Base-by-base conservation (phyloP, 2,113 vertebrate species). In the Periophthalmus modestus region DNA sequence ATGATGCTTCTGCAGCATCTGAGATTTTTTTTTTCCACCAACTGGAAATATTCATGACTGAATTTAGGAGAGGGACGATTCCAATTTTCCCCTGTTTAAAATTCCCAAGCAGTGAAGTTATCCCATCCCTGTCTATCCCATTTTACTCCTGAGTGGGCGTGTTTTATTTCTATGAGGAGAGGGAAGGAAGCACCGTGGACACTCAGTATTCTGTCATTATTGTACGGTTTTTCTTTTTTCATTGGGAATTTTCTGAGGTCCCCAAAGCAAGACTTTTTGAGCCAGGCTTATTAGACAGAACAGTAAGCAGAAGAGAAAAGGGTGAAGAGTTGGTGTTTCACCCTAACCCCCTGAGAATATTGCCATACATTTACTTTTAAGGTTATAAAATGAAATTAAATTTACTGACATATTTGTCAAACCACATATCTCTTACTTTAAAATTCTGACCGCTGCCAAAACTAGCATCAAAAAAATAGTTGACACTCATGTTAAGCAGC, bases 71-170 rank as follows among this genome's bases (percentile, higher is more conserved):
- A 84, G 74, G 89, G 83, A 90, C n/a, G 52, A 77, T 79, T 92
- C 92, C 93, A 94, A 93, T 79, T 93, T 94, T 93, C 92, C 93
- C 76, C 92, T 89, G 89, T 90, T 93, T 91, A 91, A 93, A 93
- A 94, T 93, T 93, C 93, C 88, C 88, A 82, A 86, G 90, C 85
- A 90, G 81, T 92, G 86, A 82, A 89, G 89, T 90, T 91, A 87
- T 88, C 91, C 85, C 89, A 86, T 93, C 84, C 76, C 82, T 90
- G 85, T 89, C 84, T 89, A 88, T 92, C 81, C 84, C 85, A 88
- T 89, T 89, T 82, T 82, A 77, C 82, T 77, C 47, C 57, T 80
- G 87, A 91, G 85, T 85, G 86, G 86, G 85, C 73, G 69, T 87
- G 81, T 84, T 87, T 83, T 75, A 84, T 83, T 84, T 88, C 77